These are phyloP conservation scores for Sardinella longiceps DNA, from an alignment of 2,797 vertebrate species.

Conservation along the genomic window DNA sequence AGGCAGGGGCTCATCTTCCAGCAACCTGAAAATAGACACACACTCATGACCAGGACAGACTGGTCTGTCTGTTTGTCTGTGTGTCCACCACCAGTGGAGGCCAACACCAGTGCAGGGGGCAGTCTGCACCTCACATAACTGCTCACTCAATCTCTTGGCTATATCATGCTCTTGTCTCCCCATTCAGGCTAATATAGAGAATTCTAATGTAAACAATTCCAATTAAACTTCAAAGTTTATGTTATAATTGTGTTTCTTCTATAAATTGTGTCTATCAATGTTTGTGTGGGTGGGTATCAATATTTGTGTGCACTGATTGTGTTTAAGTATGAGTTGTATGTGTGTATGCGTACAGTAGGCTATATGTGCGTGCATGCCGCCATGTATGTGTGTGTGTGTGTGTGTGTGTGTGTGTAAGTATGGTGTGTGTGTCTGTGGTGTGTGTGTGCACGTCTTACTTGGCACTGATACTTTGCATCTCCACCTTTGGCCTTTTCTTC, in stretches of 20 bases:
- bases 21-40: conserved; percentile 45
- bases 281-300: not conserved
- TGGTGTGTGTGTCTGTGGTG: conserved; percentile 33
- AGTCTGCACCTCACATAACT: not conserved
- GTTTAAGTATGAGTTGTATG: not conserved
- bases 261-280: not conserved
- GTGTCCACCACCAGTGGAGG: not conserved
- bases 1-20: conserved; percentile 45
- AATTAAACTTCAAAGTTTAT: no score
- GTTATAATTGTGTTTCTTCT: not conserved
- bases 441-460: conserved; percentile 38
- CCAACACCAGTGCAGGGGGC: conserved; percentile 3
- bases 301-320: not conserved
- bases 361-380: no score
- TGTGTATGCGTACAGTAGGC: not conserved
- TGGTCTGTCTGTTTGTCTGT: not conserved
- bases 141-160: not conserved
- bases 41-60: conserved; percentile 14
- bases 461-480: conserved; percentile 55
- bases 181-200: not conserved
- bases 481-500: conserved; percentile 53
- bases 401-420: conserved; percentile 34
- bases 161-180: not conserved
- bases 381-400: conserved; percentile 28
- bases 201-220: not conserved